A percentile compares a stretch with the other conserved stretches of the same genome.
phyloP scores from a whole-genome alignment of 1,140 invertebrate species.

The Ooceraea biroi region DNA sequence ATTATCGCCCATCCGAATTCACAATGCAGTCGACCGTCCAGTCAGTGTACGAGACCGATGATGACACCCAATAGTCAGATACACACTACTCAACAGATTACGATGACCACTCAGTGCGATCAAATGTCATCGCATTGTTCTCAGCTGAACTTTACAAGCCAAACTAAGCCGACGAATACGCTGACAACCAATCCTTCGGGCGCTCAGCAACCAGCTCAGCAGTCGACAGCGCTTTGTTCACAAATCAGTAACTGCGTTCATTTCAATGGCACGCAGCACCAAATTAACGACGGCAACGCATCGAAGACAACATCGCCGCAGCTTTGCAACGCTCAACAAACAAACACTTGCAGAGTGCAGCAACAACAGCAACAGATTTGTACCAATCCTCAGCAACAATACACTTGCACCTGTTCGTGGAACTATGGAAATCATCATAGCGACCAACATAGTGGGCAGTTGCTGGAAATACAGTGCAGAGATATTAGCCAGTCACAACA shows the following conservation, averaged over 20 bases:
- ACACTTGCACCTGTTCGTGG: slow-evolving; percentile 82
- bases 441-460: slow-evolving; percentile 69
- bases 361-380: slow-evolving; percentile 77
- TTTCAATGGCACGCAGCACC: slow-evolving; percentile 69
- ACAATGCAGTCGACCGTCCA: slow-evolving; percentile 65
- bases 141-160: slow-evolving; percentile 65
- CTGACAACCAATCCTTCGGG: slow-evolving; percentile 43
- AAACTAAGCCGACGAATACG: slow-evolving; percentile 63
- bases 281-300: slow-evolving; percentile 10
- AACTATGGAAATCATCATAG: slow-evolving; percentile 77
- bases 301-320: slow-evolving; percentile 74
- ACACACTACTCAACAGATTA: slow-evolving; percentile 59
- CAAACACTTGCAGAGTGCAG: slow-evolving; percentile 78
- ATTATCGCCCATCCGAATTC: slow-evolving; percentile 54
- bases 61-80: slow-evolving; percentile 71
- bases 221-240: slow-evolving; percentile 65
- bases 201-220: slow-evolving; percentile 58
- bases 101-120: slow-evolving; percentile 63
- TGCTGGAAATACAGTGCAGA: slow-evolving; percentile 89
- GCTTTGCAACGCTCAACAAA: slow-evolving; percentile 77
- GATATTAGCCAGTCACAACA: slow-evolving; percentile 90
- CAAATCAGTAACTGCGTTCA: slow-evolving; percentile 80
- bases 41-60: slow-evolving; percentile 65
- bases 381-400: slow-evolving; percentile 77
- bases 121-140: slow-evolving; percentile 73